Conservation (phyloP, 2,113 vertebrate species). For the Poicephalus gulielmi region DNA sequence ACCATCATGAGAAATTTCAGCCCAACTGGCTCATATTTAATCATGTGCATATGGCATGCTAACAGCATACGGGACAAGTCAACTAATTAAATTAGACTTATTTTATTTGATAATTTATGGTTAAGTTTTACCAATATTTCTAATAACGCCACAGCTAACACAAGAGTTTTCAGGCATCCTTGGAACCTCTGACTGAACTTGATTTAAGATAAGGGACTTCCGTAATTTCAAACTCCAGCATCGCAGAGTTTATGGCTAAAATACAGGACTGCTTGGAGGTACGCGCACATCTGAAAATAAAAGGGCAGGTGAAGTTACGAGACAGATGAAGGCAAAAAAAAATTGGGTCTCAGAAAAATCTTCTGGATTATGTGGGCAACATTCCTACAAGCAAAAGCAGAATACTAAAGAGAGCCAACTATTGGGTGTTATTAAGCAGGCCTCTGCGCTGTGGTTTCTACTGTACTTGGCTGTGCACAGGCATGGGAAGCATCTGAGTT, state of each 20-base stretch:
- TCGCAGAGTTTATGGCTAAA: not conserved
- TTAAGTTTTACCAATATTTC: constrained; percentile 13
- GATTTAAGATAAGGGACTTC: not conserved
- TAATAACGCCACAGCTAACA: not conserved
- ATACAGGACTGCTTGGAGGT: not conserved
- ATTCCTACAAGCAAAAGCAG: not conserved
- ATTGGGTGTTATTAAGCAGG: not conserved
- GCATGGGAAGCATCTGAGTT: not conserved
- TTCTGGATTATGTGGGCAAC: not conserved
- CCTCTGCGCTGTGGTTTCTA: not conserved
- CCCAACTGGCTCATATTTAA: constrained; percentile 52
- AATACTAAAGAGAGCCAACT: not conserved
- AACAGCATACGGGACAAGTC: constrained; percentile 38
- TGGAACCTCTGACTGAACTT: not conserved
- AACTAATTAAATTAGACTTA: constrained; percentile 49
- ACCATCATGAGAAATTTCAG: constrained; percentile 50
- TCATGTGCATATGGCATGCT: constrained; percentile 39
- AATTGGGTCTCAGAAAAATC: not conserved
- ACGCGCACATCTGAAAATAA: not conserved
- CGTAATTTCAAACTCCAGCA: not conserved
- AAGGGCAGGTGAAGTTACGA: not conserved
- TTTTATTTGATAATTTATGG: constrained; percentile 24
- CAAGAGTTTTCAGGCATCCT: not conserved
- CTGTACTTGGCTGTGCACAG: not conserved
- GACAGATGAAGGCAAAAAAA: not conserved